phyloP scores from a whole-genome alignment of 1,140 invertebrate species.

The Ceratoteleas bidentatus region DNA sequence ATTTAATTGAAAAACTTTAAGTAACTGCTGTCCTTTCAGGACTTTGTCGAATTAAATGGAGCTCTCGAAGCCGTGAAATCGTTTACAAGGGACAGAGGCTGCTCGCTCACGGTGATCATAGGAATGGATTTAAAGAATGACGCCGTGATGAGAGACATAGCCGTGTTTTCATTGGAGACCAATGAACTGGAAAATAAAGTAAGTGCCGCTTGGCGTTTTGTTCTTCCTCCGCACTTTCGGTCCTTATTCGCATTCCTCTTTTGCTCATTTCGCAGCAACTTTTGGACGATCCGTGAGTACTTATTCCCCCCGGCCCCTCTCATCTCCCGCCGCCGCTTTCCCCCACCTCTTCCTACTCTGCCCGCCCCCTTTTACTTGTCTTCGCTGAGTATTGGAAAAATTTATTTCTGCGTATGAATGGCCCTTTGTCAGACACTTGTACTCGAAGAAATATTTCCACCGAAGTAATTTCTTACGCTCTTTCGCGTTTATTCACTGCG shows the following conservation, averaged over 20 bases:
- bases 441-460: constrained; percentile 24
- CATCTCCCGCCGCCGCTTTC: no score
- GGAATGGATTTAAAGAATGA: constrained; percentile 80
- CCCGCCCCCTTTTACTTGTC: constrained; percentile 4
- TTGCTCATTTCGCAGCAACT: constrained; percentile 31
- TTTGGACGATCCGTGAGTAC: constrained; percentile 42
- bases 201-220: constrained; percentile 63
- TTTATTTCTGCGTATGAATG: constrained; percentile 39
- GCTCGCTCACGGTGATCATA: constrained; percentile 78
- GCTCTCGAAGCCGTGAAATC: constrained; percentile 76
- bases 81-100: constrained; percentile 78
- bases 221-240: constrained; percentile 26
- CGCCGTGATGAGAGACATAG: constrained; percentile 81
- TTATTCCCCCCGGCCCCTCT: constrained; percentile 23
- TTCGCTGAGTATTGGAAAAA: constrained; percentile 48
- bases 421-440: constrained; percentile 33
- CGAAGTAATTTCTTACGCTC: constrained; percentile 26
- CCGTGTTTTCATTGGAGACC: constrained; percentile 76
- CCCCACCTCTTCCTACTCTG: constrained; percentile 5
- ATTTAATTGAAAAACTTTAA: constrained; percentile 65
- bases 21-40: constrained; percentile 67
- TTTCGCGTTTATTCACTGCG: background rate
- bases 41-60: constrained; percentile 80
- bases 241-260: constrained; percentile 33
- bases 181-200: constrained; percentile 74